Evolutionary conservation across 2,888 invertebrate genomes (phyloP).

Genomic region (Lycaena phlaeas): DNA sequence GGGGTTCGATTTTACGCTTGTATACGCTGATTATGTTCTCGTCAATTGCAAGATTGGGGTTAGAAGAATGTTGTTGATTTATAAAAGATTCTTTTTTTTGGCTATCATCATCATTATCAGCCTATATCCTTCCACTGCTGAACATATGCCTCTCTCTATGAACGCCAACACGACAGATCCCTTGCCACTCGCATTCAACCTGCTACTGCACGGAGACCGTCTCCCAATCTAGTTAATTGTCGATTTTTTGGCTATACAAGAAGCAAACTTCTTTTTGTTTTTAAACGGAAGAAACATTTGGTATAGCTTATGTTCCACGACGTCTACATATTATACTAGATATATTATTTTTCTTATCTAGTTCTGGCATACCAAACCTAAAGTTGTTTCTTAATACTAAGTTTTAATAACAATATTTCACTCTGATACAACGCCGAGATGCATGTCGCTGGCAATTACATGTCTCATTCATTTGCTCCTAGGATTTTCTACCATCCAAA

Average conservation of each 20-base stretch:
- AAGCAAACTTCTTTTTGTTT: not conserved
- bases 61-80: not conserved
- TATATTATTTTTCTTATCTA: not conserved
- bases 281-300: not conserved
- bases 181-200: too few relatives aligned
- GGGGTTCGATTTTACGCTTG: slow-evolving; percentile 69
- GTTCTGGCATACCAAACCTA: not conserved
- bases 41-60: slow-evolving; percentile 30
- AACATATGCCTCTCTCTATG: too few relatives aligned
- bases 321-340: not conserved
- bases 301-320: not conserved
- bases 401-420: too few relatives aligned
- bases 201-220: too few relatives aligned
- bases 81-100: not conserved
- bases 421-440: not conserved
- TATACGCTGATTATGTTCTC: slow-evolving; percentile 64
- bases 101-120: not conserved
- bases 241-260: not conserved
- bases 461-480: slow-evolving; percentile 2
- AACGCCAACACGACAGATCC: not conserved
- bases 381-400: not conserved
- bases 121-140: too few relatives aligned
- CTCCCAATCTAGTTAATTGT: too few relatives aligned
- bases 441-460: slow-evolving; percentile 6
- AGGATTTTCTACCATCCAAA: not conserved